phyloP scores from a whole-genome alignment of 2,113 vertebrate genomes.

The Chaenocephalus aceratus region DNA sequence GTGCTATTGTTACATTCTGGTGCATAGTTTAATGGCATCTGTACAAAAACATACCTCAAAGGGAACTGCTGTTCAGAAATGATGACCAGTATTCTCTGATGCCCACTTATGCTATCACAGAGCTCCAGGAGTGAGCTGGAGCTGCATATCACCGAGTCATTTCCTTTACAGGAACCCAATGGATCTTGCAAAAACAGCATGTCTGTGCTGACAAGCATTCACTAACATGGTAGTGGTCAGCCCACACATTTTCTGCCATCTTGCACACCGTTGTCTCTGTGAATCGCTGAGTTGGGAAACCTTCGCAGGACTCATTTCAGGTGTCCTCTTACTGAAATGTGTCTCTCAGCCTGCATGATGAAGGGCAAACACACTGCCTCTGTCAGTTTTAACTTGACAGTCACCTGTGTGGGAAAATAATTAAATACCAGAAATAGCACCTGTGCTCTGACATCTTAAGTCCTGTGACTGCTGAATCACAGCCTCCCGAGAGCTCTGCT shows the following conservation, averaged over 20 bases:
- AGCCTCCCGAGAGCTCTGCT: not conserved
- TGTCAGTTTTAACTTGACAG: not conserved
- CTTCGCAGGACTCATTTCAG: constrained; percentile 5
- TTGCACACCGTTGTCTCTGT: constrained; percentile 43
- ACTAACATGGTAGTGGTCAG: constrained; percentile 56
- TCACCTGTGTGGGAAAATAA: constrained; percentile 41
- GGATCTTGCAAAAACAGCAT: constrained; percentile 75
- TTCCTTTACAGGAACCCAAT: constrained; percentile 82
- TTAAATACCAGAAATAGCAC: constrained; percentile 62
- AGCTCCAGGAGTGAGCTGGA: constrained; percentile 68
- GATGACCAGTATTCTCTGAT: constrained; percentile 51
- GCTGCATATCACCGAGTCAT: constrained; percentile 79
- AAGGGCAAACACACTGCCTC: constrained; percentile 15
- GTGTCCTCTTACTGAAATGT: constrained; percentile 7
- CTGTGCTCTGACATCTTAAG: constrained; percentile 17
- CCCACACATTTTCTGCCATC: constrained; percentile 53
- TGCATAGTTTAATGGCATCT: constrained; percentile 36
- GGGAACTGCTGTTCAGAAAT: constrained; percentile 57
- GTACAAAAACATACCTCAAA: constrained; percentile 38
- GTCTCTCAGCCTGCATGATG: not conserved
- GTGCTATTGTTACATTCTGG: constrained; percentile 30
- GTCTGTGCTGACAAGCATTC: constrained; percentile 67
- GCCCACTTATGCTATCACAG: constrained; percentile 65
- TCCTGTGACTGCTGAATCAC: constrained; percentile 4
- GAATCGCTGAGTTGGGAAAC: constrained; percentile 30